Percentiles rank a stretch among this genome's conserved stretches.
phyloP scores from a whole-genome alignment of 1,140 invertebrate genomes.

The Planococcus citri region DNA sequence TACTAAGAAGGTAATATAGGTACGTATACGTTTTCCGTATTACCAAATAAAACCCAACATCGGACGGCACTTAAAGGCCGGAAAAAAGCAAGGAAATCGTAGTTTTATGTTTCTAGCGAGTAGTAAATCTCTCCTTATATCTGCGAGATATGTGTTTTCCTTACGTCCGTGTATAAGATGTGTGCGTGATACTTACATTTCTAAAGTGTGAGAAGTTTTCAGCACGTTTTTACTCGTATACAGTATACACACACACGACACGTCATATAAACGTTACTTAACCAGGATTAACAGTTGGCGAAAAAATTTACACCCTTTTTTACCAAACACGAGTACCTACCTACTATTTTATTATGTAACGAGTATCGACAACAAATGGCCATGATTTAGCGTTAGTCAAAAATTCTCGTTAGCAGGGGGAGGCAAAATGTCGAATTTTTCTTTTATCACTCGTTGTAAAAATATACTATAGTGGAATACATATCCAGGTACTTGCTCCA shows the following conservation, averaged over 20 bases:
- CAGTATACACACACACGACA: no score
- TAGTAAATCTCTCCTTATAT: constrained; percentile 11
- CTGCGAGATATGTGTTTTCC: not conserved
- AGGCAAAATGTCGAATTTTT: not conserved
- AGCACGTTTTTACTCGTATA: constrained; percentile 10
- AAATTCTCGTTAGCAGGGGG: not conserved
- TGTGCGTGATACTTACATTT: no score
- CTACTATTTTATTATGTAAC: not conserved
- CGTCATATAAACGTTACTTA: constrained; percentile 14
- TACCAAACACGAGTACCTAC: no score
- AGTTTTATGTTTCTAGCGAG: constrained; percentile 5
- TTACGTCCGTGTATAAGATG: no score
- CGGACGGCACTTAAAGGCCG: not conserved
- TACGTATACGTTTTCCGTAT: not conserved
- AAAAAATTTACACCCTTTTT: not conserved
- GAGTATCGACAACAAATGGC: not conserved
- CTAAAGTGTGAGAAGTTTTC: no score
- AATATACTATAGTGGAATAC: not conserved
- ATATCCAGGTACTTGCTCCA: not conserved
- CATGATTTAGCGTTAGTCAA: not conserved
- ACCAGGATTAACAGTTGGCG: not conserved
- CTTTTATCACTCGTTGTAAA: not conserved
- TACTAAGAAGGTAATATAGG: not conserved
- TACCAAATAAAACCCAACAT: not conserved
- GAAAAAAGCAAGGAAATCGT: constrained; percentile 10